Evolutionary conservation across 2,888 invertebrate species (phyloP), one percentile per base, ranked within the genome.

Genomic region (Stenotaenia linearis): DNA sequence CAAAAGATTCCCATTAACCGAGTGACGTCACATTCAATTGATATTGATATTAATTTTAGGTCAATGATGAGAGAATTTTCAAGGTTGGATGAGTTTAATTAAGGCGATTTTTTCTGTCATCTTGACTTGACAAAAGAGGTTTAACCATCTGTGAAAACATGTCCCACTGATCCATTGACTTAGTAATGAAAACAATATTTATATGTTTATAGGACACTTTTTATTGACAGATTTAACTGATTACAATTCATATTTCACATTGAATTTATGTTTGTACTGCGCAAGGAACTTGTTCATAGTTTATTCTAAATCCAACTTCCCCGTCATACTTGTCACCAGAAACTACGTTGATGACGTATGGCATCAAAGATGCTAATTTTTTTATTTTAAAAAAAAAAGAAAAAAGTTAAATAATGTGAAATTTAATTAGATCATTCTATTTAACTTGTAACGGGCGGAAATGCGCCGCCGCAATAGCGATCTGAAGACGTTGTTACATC

Each of bases 281-380:
- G n/a, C n/a, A 79, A 7, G 79, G 74, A 23, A 79, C 37, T 50
- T 79, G 79, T 37, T 79, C 23, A 18, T 79, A 79, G 7, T 79
- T 30, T 15, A 79, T 18, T 21, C 32, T 2, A 37, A 79, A 79
- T 75, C 79, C 79, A 74, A 75, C 79, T 79, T 79, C 79, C 4
- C 79, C 79, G 37, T 75, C 79, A 15, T 23, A 75, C 35, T 79
- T 79, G 37, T 79, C 79, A 7, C 79, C 79, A n/a, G 79, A 75
- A 32, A 79, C 74, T 1, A 79, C 79, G 28, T 69, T 79, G 18
- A 79, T 23, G 21, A 79, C 35, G 28, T 75, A 79, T 12, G 79
- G 79, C 79, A 79, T 79, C 35, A 37, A 30, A 75, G 79, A 79
- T 10, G 79, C 79, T 79, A 28, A 37, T 45, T 28, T 77, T 77